Base-by-base conservation (phyloP, 2,113 vertebrate species). In the Atractosteus spatula region DNA sequence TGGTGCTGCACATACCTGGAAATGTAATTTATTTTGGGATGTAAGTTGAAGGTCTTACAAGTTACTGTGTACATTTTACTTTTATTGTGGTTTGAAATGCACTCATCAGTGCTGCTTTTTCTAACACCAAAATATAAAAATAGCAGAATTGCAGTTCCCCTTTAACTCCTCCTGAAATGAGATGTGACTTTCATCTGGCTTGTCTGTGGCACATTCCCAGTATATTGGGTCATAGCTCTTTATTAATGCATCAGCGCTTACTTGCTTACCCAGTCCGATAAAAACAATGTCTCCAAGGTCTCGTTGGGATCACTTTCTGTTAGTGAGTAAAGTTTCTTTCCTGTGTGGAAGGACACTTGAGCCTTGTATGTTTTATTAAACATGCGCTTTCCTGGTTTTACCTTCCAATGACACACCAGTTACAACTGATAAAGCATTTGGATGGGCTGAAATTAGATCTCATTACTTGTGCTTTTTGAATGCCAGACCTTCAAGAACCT, bases 341-440 rank as follows among this genome's bases (percentile, higher is more conserved):
- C 66, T 8, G 4, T 55, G 45, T 29, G 7, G 54, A 57, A 3
- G 64, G 63, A 61, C 64, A 73, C 64, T 66, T n/a, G 16, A 72
- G 29, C 55, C 44, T 29, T 17, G 54, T 16, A 68, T 74, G 66
- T 61, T 68, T 74, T 68, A 68, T 68, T 62, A 29, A 74, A 67
- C 55, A 7, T 16, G 63, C 45, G 55, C 16, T 10, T 67, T 44
- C 41, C 54, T 17, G n/a, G 47, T 55, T 72, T 54, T 17, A 55
- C 14, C 51, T 41, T 56, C 62, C n/a, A 3, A 16, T 12, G 14
- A 47, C n/a, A 42, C 1, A 11, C 7, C 29, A 43, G 2, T 17
- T 12, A 10, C 59, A 12, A 3, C 47, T 10, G 5, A 5, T 51
- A 51, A 10, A 7, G 47, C 47, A 51, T 51, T 1, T 51, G 47